Conservation (phyloP, 2,797 vertebrate species). For the Pseudomugil gertrudae region DNA sequence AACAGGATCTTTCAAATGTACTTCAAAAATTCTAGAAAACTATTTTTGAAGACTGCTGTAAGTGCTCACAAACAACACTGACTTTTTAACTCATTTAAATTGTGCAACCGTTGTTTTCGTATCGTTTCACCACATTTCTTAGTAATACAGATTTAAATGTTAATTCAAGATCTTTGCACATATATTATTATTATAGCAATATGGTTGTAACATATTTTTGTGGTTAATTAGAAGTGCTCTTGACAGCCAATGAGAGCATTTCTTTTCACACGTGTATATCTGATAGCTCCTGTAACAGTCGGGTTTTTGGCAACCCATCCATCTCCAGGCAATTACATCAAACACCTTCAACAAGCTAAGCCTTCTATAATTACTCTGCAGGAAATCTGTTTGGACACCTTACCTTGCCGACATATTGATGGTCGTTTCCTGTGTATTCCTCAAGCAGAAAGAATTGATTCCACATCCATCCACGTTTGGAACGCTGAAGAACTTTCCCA, state of each 20-base stretch:
- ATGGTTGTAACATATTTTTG: neutral
- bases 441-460: conserved; percentile 99
- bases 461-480: conserved; percentile 99
- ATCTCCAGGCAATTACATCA: conserved; percentile 69
- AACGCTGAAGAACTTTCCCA: conserved; percentile 87
- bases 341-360: conserved; percentile 55
- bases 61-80: too few species aligned
- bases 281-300: conserved; percentile 51
- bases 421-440: conserved; percentile 95
- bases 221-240: conserved; percentile 6
- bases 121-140: neutral
- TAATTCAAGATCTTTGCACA: neutral
- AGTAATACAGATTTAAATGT: neutral
- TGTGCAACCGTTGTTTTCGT: neutral
- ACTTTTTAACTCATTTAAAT: neutral
- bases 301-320: conserved; percentile 56
- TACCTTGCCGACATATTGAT: conserved; percentile 99
- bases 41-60: too few species aligned
- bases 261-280: conserved; percentile 32
- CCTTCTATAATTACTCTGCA: conserved; percentile 56
- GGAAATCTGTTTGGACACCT: conserved; percentile 55
- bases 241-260: conserved; percentile 3
- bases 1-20: too few species aligned
- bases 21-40: neutral
- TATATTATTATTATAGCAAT: neutral